Evolutionary conservation across 2,113 vertebrate genomes (phyloP).

Genomic region (Ornithorhynchus anatinus): DNA sequence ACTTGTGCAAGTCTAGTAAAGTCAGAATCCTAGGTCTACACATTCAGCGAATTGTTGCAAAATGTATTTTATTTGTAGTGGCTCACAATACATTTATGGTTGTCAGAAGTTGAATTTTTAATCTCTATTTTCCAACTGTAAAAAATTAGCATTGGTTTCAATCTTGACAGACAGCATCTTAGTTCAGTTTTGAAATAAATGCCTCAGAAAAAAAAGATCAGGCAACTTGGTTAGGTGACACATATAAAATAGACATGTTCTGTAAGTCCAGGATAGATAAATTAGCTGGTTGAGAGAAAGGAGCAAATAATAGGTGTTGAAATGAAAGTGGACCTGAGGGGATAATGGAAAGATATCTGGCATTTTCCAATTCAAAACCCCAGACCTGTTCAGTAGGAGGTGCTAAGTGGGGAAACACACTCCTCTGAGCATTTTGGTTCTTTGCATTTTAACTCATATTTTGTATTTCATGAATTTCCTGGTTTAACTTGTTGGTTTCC

Average conservation of each 20-base stretch:
- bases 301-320: no score
- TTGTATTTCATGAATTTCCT: no score
- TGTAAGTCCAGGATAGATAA: no score
- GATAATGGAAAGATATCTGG: no score
- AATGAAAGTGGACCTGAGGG: no score
- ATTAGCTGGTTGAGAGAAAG: no score
- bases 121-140: constrained; percentile 6
- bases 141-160: background rate
- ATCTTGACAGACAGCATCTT: background rate
- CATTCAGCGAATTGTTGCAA: constrained; percentile 34
- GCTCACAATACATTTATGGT: background rate
- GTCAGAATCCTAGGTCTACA: constrained; percentile 5
- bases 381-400: no score
- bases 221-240: background rate
- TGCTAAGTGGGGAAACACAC: no score
- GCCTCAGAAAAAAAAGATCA: background rate
- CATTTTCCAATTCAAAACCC: no score
- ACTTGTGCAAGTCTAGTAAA: constrained; percentile 4
- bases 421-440: no score
- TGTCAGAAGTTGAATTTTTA: background rate
- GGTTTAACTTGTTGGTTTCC: no score
- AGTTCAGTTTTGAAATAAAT: background rate
- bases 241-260: background rate
- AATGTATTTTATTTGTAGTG: background rate
- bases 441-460: no score